These are phyloP conservation scores for Rhogogaster chlorosoma DNA, from an alignment of 2,888 invertebrate genomes.

Conservation along the genomic window DNA sequence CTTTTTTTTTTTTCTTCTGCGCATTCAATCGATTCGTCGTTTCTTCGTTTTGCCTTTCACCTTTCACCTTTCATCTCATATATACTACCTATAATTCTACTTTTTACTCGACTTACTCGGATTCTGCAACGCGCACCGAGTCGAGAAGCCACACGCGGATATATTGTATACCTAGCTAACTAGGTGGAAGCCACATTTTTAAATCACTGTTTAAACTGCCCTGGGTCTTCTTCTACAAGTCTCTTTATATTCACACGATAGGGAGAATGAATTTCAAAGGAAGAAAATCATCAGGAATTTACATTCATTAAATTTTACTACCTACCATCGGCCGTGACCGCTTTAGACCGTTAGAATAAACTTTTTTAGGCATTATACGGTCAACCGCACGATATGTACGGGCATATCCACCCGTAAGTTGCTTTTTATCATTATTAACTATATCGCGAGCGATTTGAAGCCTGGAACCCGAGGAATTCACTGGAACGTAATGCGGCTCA, in stretches of 20 bases:
- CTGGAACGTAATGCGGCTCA: not conserved
- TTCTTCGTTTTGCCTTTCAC: not conserved
- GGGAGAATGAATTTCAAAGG: not conserved
- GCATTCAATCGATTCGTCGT: not conserved
- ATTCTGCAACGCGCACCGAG: not conserved
- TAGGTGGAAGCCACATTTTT: slow-evolving; percentile 39
- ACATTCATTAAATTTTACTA: not conserved
- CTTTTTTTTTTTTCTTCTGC: not conserved
- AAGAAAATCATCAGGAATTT: not conserved
- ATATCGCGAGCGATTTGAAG: not conserved
- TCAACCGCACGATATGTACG: not conserved
- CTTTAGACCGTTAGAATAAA: not conserved
- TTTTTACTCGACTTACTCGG: not conserved
- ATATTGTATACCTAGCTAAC: slow-evolving; percentile 11
- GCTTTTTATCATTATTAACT: not conserved
- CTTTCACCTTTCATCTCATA: slow-evolving; percentile 7
- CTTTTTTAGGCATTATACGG: not conserved
- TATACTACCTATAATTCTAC: not conserved
- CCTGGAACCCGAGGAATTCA: not conserved
- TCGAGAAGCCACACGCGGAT: slow-evolving; percentile 14
- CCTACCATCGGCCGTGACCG: not conserved
- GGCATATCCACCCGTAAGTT: too few relatives aligned
- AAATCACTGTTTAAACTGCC: slow-evolving; percentile 36
- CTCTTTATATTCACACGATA: not conserved
- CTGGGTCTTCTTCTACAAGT: slow-evolving; percentile 25